Base-by-base conservation (phyloP, 2,797 vertebrate genomes). In the Leptodactylus fallax region DNA sequence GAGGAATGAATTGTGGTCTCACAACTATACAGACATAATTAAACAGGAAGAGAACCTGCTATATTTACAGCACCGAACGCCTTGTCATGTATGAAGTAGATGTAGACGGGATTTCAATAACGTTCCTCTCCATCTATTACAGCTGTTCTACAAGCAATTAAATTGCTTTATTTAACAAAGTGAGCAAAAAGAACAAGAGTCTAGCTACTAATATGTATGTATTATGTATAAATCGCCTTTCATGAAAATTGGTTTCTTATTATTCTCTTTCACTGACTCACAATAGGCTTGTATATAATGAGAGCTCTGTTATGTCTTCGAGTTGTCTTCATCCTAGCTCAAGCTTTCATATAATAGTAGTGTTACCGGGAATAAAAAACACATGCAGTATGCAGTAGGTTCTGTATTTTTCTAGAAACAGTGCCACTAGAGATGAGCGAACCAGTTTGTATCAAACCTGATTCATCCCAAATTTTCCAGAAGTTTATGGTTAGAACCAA, bases 21-120 rank as follows among this genome's bases (percentile, higher is more conserved):
- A 60, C 71, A 81, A 80, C 78, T 71, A 76, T 80, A 86, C 63
- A 85, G 83, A 85, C 79, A 85, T 89, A 89, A 86, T 85, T 85
- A 86, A 72, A 49, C 72, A 12, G 69, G 65, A 74, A 17, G 65
- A 17, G 36, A 83, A 79, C 72, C 61, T 60, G 81, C 61, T 79
- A 87, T 79, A 79, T 84, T 88, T 88, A 88, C 81, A 85, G 76
- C 60, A 27, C 21, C 51, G 87, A 84, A 47, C 36, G 49, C 47
- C 79, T 77, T 83, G 83, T 85, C 84, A 78, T 79, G 61, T 83
- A 83, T 79, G 74, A 84, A 87, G 69, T 84, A 84, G 51, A 83
- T 83, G 81, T 79, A 84, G 83, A 84, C 79, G 55, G 67, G 58
- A 77, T 87, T 87, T 87, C 60, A 87, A 78, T 83, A 83, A 78